phyloP scores from a whole-genome alignment of 2,888 invertebrate genomes.

The Meiosimyza decipiens region DNA sequence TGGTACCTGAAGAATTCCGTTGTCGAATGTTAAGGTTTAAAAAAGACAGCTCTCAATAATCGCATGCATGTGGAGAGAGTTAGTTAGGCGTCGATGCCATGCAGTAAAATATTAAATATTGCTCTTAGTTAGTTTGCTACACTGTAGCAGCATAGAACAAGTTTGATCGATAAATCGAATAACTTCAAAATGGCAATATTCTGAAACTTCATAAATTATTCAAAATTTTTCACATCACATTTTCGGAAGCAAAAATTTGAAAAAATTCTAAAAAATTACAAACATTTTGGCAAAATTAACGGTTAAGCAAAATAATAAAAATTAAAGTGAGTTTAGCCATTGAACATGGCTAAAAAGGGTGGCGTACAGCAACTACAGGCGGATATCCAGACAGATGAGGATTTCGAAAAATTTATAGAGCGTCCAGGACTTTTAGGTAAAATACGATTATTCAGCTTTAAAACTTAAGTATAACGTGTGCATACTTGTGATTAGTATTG shows the following conservation, averaged over 20 bases:
- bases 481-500: slow-evolving; percentile 71
- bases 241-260: slow-evolving; percentile 5
- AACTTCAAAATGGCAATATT: neutral
- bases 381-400: slow-evolving; percentile 85
- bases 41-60: too few relatives aligned
- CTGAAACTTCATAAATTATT: neutral
- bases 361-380: slow-evolving; percentile 81
- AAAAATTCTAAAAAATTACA: neutral
- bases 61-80: too few relatives aligned
- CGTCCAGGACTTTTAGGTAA: slow-evolving; percentile 82
- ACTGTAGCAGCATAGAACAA: neutral
- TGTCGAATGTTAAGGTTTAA: too few relatives aligned
- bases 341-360: slow-evolving; percentile 78
- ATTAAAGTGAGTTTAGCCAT: neutral
- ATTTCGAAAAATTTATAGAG: slow-evolving; percentile 82
- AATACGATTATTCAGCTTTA: slow-evolving; percentile 43
- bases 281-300: neutral
- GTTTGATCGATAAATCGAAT: slow-evolving; percentile 31
- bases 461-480: neutral
- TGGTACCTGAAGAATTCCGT: too few relatives aligned
- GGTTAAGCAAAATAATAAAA: neutral
- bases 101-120: neutral
- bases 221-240: neutral
- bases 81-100: too few relatives aligned
- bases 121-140: neutral